Percentiles rank a stretch among this genome's conserved stretches.
These are phyloP conservation scores for Branchellion lobata DNA, from an alignment of 2,888 invertebrate genomes.

Conservation along the genomic window DNA sequence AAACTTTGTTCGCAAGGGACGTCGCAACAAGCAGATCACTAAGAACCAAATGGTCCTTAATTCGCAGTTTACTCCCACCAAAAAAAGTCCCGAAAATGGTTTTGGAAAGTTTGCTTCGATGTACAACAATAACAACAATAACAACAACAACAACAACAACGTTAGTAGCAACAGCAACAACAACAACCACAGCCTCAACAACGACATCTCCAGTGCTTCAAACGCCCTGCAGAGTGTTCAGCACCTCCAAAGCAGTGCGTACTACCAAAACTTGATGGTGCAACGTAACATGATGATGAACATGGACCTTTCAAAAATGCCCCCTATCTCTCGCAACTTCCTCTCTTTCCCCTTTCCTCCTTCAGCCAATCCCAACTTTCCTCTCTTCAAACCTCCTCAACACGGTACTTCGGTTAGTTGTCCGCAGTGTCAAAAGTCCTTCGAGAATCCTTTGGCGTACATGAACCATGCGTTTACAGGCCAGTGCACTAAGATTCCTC, in stretches of 20 bases:
- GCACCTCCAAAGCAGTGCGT: background rate
- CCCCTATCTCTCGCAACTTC: background rate
- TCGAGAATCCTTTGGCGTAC: background rate
- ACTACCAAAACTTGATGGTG: conserved; percentile 7
- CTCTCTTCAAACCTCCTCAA: background rate
- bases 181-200: too few relatives aligned
- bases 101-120: background rate
- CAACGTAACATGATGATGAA: conserved; percentile 1
- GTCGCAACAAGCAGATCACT: background rate
- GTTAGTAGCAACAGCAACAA: too few relatives aligned
- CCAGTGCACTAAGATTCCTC: background rate
- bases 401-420: background rate
- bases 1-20: conserved; percentile 32
- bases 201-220: background rate
- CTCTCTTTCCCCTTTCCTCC: background rate
- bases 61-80: background rate
- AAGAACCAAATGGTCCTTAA: background rate
- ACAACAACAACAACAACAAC: too few relatives aligned
- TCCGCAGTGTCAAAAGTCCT: background rate
- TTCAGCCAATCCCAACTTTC: background rate
- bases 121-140: background rate
- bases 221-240: background rate
- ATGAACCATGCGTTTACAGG: conserved; percentile 5
- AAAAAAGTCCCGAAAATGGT: background rate
- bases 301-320: background rate